phyloP scores from a whole-genome alignment of 2,888 invertebrate species.

The Epinotia demarniana region DNA sequence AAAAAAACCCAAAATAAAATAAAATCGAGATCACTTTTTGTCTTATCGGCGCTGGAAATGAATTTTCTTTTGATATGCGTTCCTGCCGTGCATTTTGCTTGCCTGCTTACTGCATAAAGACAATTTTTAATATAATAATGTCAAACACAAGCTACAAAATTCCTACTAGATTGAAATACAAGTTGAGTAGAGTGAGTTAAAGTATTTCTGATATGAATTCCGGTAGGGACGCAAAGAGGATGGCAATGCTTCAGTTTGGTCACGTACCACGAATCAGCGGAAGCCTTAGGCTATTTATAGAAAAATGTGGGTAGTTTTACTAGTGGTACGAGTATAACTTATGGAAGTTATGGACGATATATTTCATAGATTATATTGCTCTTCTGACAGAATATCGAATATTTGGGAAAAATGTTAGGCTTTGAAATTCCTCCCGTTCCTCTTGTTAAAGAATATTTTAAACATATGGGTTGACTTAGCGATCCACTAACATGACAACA shows the following conservation, averaged over 20 bases:
- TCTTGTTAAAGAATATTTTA: neutral
- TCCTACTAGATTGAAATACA: conserved; percentile 27
- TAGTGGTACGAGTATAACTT: too few species aligned
- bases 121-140: neutral
- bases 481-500: too few species aligned
- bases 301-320: conserved; percentile 35
- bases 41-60: neutral
- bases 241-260: conserved; percentile 35
- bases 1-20: too few species aligned
- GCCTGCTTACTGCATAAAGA: neutral
- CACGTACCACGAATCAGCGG: conserved; percentile 38
- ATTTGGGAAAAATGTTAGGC: neutral
- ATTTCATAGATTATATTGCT: conserved; percentile 7
- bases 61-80: neutral
- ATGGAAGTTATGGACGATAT: too few species aligned
- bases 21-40: neutral
- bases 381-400: neutral
- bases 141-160: neutral
- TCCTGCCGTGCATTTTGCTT: neutral
- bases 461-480: too few species aligned
- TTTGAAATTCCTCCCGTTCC: neutral
- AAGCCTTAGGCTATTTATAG: conserved; percentile 33
- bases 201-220: conserved; percentile 38
- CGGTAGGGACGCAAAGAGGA: conserved; percentile 19
- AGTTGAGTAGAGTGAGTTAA: conserved; percentile 13